Evolutionary conservation across 2,113 vertebrate genomes (phyloP), one percentile per base, ranked within the genome.

Genomic region (Eclectus roratus): DNA sequence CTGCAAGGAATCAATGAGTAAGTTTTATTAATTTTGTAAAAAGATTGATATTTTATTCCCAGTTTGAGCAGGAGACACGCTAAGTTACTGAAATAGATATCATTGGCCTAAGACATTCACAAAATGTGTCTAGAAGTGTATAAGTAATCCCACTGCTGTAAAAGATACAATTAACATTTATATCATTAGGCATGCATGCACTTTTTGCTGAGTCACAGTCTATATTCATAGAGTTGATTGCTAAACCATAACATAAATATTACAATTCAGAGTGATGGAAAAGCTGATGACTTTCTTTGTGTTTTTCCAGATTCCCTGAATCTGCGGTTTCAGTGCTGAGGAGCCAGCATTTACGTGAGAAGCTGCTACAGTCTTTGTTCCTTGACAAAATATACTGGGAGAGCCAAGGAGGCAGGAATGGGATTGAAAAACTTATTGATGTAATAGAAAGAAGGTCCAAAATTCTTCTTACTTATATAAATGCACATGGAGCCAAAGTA

Each of bases 391-490:
- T 98, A 50, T 99, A 99, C 85, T 99, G 99, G 99, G 99, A 99
- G 83, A 99, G 99, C 96, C 99, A 99, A 97, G 98, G 99, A 39
- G 99, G 99, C 66, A 98, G 99, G 49, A 98, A 97, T 95, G 99
- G 99, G 93, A 99, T 99, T 77, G 99, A 99, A 96, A 99, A 99
- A 79, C 98, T 99, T 69, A 99, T 99, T 39, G 99, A 99, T 55
- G 99, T 99, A 4, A 95, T 99, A 41, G 99, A 99, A 96, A 98
- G 96, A 90, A 98, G 99, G 80, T 98, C 98, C 53, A 98, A 97
- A 86, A 98, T 99, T 93, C 98, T 99, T 81, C 98, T 99, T 73
- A 99, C 99, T 61, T 99, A 99, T 64, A 98, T 99, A 97, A 99
- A 98, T 31, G 99, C 99, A 11, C 99, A 99, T 27, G 99, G 99